Evolutionary conservation across 1,140 invertebrate species (phyloP).

Genomic region (Anadara kagoshimensis): DNA sequence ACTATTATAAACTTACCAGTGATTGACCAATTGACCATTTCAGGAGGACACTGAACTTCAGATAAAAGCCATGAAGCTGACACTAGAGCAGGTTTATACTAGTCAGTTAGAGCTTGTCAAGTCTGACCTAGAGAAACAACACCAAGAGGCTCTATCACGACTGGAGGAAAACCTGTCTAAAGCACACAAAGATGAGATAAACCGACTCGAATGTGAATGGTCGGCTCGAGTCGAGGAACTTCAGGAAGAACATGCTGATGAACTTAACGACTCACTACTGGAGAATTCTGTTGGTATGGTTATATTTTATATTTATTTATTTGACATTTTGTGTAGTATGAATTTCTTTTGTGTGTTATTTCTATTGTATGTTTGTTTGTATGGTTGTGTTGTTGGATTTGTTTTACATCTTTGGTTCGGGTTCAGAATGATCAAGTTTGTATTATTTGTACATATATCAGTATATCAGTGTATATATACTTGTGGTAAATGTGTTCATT

Average conservation of each 20-base stretch:
- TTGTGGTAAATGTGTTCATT: too few species aligned
- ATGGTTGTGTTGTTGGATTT: too few species aligned
- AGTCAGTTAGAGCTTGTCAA: constrained; percentile 52
- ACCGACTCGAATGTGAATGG: constrained; percentile 47
- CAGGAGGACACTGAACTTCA: constrained; percentile 62
- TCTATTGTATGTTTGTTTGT: too few species aligned
- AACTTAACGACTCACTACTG: constrained; percentile 30
- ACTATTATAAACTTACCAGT: neutral
- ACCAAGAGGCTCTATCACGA: constrained; percentile 35
- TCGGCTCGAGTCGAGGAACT: constrained; percentile 39
- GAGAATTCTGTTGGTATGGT: constrained; percentile 42
- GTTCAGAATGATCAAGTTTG: too few species aligned
- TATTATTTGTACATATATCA: too few species aligned
- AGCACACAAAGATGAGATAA: constrained; percentile 59
- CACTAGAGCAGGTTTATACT: constrained; percentile 62
- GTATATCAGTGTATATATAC: too few species aligned
- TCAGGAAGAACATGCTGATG: constrained; percentile 36
- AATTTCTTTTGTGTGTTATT: too few species aligned
- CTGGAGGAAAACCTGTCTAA: constrained; percentile 50
- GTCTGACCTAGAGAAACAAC: constrained; percentile 51
- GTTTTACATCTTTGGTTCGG: too few species aligned
- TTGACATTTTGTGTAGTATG: neutral
- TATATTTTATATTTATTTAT: neutral
- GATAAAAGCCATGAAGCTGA: constrained; percentile 57
- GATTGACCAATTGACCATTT: neutral